phyloP scores from a whole-genome alignment of 2,113 vertebrate genomes.

The Ptyas mucosa region DNA sequence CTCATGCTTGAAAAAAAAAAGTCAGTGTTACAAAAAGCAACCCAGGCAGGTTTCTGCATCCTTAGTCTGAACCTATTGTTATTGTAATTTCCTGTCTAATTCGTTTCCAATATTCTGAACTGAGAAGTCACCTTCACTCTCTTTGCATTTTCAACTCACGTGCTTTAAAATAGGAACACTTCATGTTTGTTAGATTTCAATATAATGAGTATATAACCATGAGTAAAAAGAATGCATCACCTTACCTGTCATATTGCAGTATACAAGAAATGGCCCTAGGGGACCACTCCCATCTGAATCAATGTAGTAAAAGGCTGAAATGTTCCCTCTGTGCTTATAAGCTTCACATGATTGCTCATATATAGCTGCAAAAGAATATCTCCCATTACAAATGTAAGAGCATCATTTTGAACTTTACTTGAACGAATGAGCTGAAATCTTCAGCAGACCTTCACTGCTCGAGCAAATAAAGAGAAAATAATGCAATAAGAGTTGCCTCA shows the following conservation, averaged over 20 bases:
- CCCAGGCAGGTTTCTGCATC: neutral
- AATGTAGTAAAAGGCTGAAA: constrained; percentile 85
- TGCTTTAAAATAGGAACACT: constrained; percentile 29
- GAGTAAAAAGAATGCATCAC: constrained; percentile 55
- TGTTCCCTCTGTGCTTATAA: constrained; percentile 89
- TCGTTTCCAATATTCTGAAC: constrained; percentile 24
- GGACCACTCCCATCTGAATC: constrained; percentile 92
- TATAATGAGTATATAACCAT: constrained; percentile 33
- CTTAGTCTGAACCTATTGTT: constrained; percentile 11
- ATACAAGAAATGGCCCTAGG: constrained; percentile 81
- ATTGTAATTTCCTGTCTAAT: constrained; percentile 35
- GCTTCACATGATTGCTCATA: constrained; percentile 93
- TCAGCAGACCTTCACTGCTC: neutral
- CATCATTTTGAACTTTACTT: constrained; percentile 39
- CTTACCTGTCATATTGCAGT: constrained; percentile 96
- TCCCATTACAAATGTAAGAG: constrained; percentile 31
- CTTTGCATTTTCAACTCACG: neutral
- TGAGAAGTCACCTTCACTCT: constrained; percentile 39
- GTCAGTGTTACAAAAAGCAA: neutral
- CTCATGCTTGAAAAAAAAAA: neutral
- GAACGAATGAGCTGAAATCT: neutral
- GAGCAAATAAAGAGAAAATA: constrained; percentile 8
- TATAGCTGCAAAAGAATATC: constrained; percentile 74
- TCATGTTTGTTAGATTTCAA: constrained; percentile 31
- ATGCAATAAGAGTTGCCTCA: neutral